These are phyloP conservation scores for Syngnathus scovelli DNA, from an alignment of 2,113 vertebrate species.

Conservation along the genomic window DNA sequence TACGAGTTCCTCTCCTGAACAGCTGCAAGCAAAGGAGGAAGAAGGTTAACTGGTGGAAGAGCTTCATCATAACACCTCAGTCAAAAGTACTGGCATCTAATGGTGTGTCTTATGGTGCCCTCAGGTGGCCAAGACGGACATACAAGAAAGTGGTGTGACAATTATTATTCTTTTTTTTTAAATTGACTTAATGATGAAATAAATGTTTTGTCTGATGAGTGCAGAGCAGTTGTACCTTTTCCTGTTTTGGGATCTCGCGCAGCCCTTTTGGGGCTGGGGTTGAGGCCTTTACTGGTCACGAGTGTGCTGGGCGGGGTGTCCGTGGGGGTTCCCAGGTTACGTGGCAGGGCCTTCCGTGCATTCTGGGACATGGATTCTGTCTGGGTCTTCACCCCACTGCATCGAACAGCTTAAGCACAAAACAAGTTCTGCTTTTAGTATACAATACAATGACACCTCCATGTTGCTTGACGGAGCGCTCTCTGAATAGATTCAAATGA, in stretches of 20 bases:
- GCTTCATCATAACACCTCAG: no score
- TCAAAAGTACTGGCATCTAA: no score
- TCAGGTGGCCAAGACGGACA: no score
- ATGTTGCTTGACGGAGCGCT: no score
- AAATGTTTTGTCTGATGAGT: not conserved
- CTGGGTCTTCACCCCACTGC: constrained; percentile 89
- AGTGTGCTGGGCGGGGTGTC: constrained; percentile 88
- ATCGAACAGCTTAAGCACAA: constrained; percentile 81
- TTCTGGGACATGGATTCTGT: constrained; percentile 97
- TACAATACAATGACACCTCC: no score
- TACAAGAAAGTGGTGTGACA: no score
- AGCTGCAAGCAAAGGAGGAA: constrained; percentile 61
- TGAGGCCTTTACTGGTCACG: constrained; percentile 82
- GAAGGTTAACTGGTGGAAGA: not conserved
- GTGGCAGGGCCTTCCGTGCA: constrained; percentile 84
- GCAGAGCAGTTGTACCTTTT: constrained; percentile 75
- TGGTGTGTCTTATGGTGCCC: no score
- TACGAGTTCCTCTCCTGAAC: constrained; percentile 99
- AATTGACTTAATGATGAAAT: no score
- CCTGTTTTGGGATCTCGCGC: constrained; percentile 96
- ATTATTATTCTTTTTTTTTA: no score
- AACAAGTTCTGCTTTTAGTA: not conserved
- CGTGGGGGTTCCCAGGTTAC: constrained; percentile 88
- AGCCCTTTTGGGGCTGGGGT: constrained; percentile 94
- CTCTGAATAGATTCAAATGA: no score